Evolutionary conservation across 2,888 invertebrate genomes (phyloP), one percentile per base, ranked within the genome.

Genomic region (Cinara cedri): DNA sequence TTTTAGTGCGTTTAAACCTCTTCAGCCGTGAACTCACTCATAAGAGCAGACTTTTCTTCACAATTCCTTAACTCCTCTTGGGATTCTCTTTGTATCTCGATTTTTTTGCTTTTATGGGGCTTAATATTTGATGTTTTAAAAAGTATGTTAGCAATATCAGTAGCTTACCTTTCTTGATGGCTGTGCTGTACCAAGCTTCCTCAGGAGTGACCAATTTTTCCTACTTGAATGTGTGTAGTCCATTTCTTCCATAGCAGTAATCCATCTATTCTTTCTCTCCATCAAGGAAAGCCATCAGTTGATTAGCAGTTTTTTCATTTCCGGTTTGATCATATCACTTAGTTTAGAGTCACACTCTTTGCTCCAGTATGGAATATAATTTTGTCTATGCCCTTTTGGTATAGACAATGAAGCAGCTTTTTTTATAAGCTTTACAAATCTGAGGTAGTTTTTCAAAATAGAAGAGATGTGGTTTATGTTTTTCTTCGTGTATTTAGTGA

Each of bases 1-100:
- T 62, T 62, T 62, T 34, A 34, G 62, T n/a, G 62, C 13, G 34
- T 62, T 60, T 62, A 62, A 34, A 62, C 62, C 62, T 34, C 34
- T 62, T 62, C 34, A 62, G 16, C 62, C 9, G 62, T 34, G 14
- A 62, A 62, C 9, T 62, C 34, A 14, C 2, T 14, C 62, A 62
- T 13, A 26, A 34, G 62, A 14, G 34, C 14, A 13, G 16, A 62
- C 34, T 62, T 62, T 62, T 34, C 26, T 62, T 62, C 9, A 26
- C 62, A 62, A 34, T 26, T 4, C 62, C 62, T 62, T 62, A 62
- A 34, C 62, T 62, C 34, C 34, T 62, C 16, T 34, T 34, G 9
- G 14, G 34, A 34, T 16, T 62, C 16, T 62, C 34, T 62, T 34
- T 14, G 26, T 62, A 62, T 34, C 14, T 62, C 34, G 3, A n/a